Evolutionary conservation across 2,113 vertebrate genomes (phyloP).

Genomic region (Ramphastos sulfuratus): DNA sequence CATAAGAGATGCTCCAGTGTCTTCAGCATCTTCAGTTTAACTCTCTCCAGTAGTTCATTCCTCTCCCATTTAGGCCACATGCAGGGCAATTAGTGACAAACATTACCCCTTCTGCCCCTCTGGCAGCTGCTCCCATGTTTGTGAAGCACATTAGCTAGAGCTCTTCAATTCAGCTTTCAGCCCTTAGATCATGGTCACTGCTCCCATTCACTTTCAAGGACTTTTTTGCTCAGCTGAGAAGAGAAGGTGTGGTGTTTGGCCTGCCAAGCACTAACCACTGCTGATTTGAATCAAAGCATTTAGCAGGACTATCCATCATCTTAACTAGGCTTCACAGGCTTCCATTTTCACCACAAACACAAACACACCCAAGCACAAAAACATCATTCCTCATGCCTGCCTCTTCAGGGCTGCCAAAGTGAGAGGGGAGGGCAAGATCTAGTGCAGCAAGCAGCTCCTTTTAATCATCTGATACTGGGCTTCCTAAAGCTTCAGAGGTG

Average conservation of each 20-base stretch:
- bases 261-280: not conserved
- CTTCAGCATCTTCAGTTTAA: not conserved
- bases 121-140: not conserved
- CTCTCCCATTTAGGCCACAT: not conserved
- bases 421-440: not conserved
- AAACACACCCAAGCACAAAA: not conserved
- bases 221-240: not conserved
- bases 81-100: not conserved
- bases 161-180: not conserved
- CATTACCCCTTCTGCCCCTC: not conserved
- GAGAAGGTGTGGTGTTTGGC: not conserved
- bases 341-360: slow-evolving; percentile 16
- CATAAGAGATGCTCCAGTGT: not conserved
- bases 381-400: accelerated
- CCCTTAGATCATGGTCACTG: not conserved
- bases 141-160: not conserved
- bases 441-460: not conserved
- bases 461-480: not conserved
- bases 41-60: not conserved
- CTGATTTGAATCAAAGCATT: not conserved
- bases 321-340: not conserved
- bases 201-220: not conserved
- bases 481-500: not conserved
- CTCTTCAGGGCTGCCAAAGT: not conserved
- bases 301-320: not conserved